Evolutionary conservation across 1,140 invertebrate species (phyloP).

Genomic region (Aphelinus atriplicis): DNA sequence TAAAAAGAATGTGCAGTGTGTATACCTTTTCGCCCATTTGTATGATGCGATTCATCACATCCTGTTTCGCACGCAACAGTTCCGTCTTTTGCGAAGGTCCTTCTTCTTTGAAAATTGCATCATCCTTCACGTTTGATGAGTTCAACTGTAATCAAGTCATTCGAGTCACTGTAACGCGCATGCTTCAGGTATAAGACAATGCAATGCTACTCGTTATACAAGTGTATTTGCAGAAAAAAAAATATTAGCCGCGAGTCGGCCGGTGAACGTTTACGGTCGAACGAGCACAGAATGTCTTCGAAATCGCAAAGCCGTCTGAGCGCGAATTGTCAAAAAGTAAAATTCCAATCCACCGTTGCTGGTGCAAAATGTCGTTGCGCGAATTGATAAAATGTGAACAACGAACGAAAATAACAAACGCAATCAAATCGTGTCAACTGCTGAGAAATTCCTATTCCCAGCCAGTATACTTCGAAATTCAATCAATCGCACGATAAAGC

Average conservation of each 20-base stretch:
- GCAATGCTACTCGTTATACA: background rate
- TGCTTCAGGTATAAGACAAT: background rate
- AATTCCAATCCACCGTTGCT: too few species aligned
- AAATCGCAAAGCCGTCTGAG: too few species aligned
- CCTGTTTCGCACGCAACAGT: constrained; percentile 60
- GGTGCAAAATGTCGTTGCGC: too few species aligned
- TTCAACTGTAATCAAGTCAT: constrained; percentile 35
- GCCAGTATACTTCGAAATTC: background rate
- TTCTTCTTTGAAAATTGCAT: constrained; percentile 54
- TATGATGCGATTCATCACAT: constrained; percentile 63
- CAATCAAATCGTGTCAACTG: too few species aligned
- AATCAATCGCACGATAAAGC: background rate
- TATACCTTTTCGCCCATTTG: constrained; percentile 63
- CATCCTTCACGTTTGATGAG: constrained; percentile 40
- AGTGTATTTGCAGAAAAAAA: background rate
- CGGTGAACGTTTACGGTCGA: background rate
- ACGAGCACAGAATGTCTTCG: too few species aligned
- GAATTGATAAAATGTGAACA: too few species aligned
- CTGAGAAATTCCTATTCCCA: too few species aligned
- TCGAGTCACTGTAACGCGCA: background rate
- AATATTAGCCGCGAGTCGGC: background rate
- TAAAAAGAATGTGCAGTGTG: constrained; percentile 7
- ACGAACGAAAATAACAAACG: too few species aligned
- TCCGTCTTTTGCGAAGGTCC: constrained; percentile 57
- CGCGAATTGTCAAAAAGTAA: too few species aligned